These are phyloP conservation scores for Heterocephalus glaber DNA, from an alignment of 2,113 vertebrate genomes.

Conservation along the genomic window DNA sequence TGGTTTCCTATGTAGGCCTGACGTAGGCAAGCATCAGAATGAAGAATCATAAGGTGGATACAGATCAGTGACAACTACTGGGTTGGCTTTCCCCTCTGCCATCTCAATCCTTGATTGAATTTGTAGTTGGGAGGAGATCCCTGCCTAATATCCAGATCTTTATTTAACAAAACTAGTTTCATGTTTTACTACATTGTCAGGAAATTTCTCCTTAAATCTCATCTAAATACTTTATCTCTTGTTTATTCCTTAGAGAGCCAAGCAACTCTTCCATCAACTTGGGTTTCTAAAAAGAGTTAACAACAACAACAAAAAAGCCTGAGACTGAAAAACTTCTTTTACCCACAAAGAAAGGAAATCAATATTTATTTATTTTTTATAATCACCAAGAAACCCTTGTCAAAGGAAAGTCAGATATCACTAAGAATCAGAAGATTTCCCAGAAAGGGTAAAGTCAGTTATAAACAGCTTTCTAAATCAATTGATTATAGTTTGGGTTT, in stretches of 20 bases:
- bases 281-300: slow-evolving; percentile 50
- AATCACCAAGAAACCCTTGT: background rate
- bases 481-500: background rate
- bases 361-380: slow-evolving; percentile 78
- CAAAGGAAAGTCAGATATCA: slow-evolving; percentile 65
- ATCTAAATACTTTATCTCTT: slow-evolving; percentile 47
- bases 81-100: background rate
- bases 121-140: background rate
- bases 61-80: background rate
- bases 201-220: slow-evolving; percentile 40
- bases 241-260: slow-evolving; percentile 54
- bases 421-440: background rate
- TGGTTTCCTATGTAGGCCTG: background rate
- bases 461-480: slow-evolving; percentile 45
- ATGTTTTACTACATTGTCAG: slow-evolving; percentile 45
- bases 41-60: background rate
- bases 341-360: slow-evolving; percentile 66
- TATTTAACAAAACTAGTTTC: slow-evolving; percentile 45
- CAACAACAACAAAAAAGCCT: slow-evolving; percentile 25
- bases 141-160: background rate
- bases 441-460: background rate
- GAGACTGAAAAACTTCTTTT: slow-evolving; percentile 54
- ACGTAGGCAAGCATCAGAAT: background rate
- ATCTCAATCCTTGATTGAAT: background rate
- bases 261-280: slow-evolving; percentile 49